A percentile compares a stretch with the other conserved stretches of the same genome.
phyloP scores from a whole-genome alignment of 1,140 invertebrate genomes.

The Euwallacea similis region DNA sequence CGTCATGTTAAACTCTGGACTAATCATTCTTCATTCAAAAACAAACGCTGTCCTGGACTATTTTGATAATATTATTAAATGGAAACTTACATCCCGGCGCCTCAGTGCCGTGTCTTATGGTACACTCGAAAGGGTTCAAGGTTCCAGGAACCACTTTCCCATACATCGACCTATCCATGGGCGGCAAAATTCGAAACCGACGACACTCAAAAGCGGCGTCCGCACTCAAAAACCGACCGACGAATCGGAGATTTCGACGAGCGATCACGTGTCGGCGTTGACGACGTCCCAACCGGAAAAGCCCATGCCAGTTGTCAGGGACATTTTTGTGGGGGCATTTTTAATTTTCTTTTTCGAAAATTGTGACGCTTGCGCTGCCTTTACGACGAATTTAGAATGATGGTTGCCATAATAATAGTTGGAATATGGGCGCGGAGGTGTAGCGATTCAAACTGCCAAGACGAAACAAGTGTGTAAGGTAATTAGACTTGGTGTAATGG shows the following conservation, averaged over 20 bases:
- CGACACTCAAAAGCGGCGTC: constrained; percentile 8
- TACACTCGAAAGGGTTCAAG: constrained; percentile 78
- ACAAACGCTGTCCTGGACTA: too few species aligned
- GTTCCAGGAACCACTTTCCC: constrained; percentile 77
- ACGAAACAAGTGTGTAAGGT: constrained; percentile 27
- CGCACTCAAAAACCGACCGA: constrained; percentile 3
- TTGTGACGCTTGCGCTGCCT: constrained; percentile 24
- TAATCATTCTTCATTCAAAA: too few species aligned
- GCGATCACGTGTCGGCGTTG: constrained; percentile 17
- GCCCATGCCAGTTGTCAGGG: constrained; percentile 10
- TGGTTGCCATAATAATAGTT: constrained; percentile 32
- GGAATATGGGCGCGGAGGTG: constrained; percentile 25
- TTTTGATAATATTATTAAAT: too few species aligned
- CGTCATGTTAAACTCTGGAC: too few species aligned
- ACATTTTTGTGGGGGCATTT: constrained; percentile 31
- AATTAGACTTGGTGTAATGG: constrained; percentile 12
- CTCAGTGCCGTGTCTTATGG: constrained; percentile 71
- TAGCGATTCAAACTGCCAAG: constrained; percentile 30
- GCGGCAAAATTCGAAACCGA: constrained; percentile 27
- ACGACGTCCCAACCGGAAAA: constrained; percentile 29
- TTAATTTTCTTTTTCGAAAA: constrained; percentile 30
- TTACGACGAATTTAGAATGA: constrained; percentile 33
- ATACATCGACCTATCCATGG: constrained; percentile 84
- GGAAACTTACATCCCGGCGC: constrained; percentile 79
- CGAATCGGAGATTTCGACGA: constrained; percentile 15